phyloP scores from a whole-genome alignment of 2,888 invertebrate species.

The Noctuana brunneofusca region DNA sequence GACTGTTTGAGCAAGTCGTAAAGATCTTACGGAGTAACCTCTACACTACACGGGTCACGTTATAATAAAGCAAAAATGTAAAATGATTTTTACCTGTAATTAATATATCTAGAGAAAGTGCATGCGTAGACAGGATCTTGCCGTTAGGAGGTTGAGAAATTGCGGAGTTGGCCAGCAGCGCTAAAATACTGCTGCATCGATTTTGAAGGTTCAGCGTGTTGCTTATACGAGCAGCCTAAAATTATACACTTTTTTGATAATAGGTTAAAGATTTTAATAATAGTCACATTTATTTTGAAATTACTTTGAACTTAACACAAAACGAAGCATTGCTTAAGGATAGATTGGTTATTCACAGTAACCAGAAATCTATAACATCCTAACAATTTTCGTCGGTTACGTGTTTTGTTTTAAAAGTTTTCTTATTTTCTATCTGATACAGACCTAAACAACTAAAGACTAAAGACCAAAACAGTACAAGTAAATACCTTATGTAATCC shows the following conservation, averaged over 20 bases:
- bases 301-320: background rate
- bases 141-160: slow-evolving; percentile 91
- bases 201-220: slow-evolving; percentile 94
- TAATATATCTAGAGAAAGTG: slow-evolving; percentile 95
- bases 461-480: background rate
- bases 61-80: background rate
- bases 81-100: slow-evolving; percentile 81
- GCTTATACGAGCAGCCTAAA: slow-evolving; percentile 92
- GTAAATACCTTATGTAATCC: slow-evolving; percentile 90
- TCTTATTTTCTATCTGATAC: too few species aligned
- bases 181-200: slow-evolving; percentile 94
- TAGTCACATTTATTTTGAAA: background rate
- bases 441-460: too few species aligned
- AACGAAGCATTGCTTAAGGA: too few species aligned
- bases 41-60: background rate
- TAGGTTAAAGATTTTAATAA: background rate
- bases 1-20: slow-evolving; percentile 35
- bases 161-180: slow-evolving; percentile 93
- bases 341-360: too few species aligned
- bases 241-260: slow-evolving; percentile 2
- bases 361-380: too few species aligned
- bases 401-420: too few species aligned
- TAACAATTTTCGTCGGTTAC: too few species aligned
- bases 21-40: too few species aligned
- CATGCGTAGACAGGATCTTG: slow-evolving; percentile 93